Conservation (phyloP, 1,140 invertebrate genomes). For the Bathynomus jamesi region DNA sequence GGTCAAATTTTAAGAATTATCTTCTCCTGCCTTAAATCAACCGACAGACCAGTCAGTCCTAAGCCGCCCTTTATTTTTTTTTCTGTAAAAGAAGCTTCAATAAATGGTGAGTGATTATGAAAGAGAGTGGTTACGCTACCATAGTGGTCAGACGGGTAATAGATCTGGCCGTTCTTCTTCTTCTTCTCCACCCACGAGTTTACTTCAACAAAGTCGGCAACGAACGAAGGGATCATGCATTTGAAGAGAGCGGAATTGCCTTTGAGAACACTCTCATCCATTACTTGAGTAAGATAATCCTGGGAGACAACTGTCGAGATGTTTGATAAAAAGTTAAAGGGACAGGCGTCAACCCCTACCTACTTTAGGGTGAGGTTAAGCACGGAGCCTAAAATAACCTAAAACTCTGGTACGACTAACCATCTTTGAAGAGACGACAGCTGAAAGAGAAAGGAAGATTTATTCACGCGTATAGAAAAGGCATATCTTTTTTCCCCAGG, state of each 20-base stretch:
- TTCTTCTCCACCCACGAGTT: conserved; percentile 72
- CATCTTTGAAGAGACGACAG: too few species aligned
- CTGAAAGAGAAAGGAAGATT: too few species aligned
- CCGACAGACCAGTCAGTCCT: too few species aligned
- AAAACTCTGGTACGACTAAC: too few species aligned
- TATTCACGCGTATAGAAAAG: too few species aligned
- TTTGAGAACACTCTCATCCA: conserved; percentile 45
- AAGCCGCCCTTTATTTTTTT: too few species aligned
- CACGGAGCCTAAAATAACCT: too few species aligned
- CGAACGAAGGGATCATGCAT: conserved; percentile 84
- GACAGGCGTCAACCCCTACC: too few species aligned
- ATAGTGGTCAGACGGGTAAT: neutral
- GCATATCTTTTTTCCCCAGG: too few species aligned
- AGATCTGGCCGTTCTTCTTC: conserved; percentile 44
- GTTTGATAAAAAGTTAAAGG: neutral
- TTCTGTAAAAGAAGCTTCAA: too few species aligned
- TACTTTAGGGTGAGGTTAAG: too few species aligned
- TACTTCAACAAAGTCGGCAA: conserved; percentile 82
- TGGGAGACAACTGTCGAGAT: conserved; percentile 37
- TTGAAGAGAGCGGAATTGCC: conserved; percentile 81
- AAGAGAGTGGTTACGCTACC: neutral
- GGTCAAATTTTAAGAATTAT: neutral
- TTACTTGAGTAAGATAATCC: conserved; percentile 41
- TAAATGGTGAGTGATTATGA: neutral
- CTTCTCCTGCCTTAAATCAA: too few species aligned